Evolutionary conservation across 2,113 vertebrate species (phyloP), one percentile per base, ranked within the genome.

Genomic region (Oncorhynchus gorbuscha): DNA sequence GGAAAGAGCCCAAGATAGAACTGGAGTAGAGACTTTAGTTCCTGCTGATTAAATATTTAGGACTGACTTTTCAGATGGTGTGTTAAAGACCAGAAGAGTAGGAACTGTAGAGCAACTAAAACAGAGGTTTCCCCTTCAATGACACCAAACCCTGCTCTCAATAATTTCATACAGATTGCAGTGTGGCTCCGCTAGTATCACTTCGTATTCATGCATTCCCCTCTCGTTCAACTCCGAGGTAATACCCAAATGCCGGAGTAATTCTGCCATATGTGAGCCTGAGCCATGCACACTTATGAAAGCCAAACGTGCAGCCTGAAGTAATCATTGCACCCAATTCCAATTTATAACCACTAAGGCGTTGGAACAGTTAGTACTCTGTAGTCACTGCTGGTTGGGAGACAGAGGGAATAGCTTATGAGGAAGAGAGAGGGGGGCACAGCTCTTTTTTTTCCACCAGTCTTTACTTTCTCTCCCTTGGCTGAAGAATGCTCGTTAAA

Each of bases 401-500:
- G 79, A 79, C 84, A 76, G 39, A 45, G 12, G 87, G 79, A 77
- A 80, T 74, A 77, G 84, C 91, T 91, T 91, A 91, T 91, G 88
- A 81, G 85, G 84, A 79, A 81, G 87, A 82, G 90, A 3, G 49
- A 1, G 49, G 87, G 86, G 87, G 88, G 85, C 85, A 87, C 88
- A 87, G 84, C 89, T 85, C 87, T 82, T 81, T 87, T 5, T 28
- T 28, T 30, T 85, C 75, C 85, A 86, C 77, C 81, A 85, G 81
- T 24, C 22, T 83, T 89, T 86, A 88, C 88, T 90, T 91, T 91
- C 81, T 74, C 86, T 90, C 87, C 83, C 92, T 87, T 74, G 79
- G 86, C 87, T 87, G 81, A 93, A 92, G 93, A 94, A 94, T 93
- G 91, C 93, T 93, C 67, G 49, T 94, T 93, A 94, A 93, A 88